Conservation (phyloP, 2,888 invertebrate genomes). For the Capitulum mitella region DNA sequence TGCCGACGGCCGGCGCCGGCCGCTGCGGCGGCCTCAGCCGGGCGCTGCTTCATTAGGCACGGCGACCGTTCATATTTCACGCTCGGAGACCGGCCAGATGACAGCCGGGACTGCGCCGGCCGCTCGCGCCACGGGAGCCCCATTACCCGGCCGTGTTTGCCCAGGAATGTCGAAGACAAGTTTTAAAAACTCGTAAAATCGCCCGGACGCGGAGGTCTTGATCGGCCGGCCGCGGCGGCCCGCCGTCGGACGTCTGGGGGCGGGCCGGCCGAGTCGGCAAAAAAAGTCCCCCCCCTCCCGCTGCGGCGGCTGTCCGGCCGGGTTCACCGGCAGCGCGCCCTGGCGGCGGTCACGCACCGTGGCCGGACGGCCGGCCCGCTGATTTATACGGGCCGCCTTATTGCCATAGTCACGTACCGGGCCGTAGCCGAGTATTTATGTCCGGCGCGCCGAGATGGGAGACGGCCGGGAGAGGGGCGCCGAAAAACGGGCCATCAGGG, state of each 20-base stretch:
- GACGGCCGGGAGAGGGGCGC: too few relatives aligned
- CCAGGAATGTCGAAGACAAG: neutral
- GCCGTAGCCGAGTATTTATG: neutral
- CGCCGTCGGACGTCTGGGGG: neutral
- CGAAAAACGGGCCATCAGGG: too few relatives aligned
- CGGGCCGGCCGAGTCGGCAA: neutral
- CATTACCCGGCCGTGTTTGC: neutral
- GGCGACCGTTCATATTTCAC: neutral
- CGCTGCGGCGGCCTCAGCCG: neutral
- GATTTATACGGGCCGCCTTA: constrained; percentile 1
- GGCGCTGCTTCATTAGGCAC: neutral
- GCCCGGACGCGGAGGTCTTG: neutral
- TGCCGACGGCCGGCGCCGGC: neutral
- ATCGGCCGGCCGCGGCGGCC: neutral
- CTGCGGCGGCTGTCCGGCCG: neutral
- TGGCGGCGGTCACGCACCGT: neutral
- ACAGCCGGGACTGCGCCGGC: neutral
- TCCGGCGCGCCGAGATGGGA: neutral
- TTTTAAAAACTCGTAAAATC: constrained; percentile 1
- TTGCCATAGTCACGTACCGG: neutral
- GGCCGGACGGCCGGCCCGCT: neutral
- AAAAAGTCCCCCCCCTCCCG: neutral
- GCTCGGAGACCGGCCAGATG: neutral
- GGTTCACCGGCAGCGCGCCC: neutral
- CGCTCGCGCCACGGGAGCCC: neutral